These are phyloP conservation scores for Butastur rufipennis DNA, from an alignment of 2,113 vertebrate genomes.

Conservation along the genomic window DNA sequence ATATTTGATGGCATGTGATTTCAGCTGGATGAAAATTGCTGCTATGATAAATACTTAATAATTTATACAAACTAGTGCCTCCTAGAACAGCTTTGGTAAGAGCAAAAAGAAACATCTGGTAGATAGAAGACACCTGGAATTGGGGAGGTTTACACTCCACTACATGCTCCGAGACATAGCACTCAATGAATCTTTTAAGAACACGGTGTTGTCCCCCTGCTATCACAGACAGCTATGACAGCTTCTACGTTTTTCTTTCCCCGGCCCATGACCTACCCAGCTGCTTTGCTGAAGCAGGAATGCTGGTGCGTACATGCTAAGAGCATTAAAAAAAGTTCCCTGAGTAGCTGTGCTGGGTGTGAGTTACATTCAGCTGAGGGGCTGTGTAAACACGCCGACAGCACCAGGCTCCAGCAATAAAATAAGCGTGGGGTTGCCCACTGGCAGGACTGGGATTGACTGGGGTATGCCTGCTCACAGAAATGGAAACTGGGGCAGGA, in stretches of 20 bases:
- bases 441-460: not conserved
- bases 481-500: not conserved
- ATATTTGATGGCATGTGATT: not conserved
- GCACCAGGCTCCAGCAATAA: not conserved
- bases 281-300: not conserved
- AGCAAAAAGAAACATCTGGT: not conserved
- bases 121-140: not conserved
- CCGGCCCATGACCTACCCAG: not conserved
- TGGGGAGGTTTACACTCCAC: not conserved
- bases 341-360: accelerated
- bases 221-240: not conserved
- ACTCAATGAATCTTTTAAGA: not conserved
- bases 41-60: not conserved
- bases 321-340: not conserved
- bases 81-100: not conserved
- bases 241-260: not conserved
- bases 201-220: not conserved
- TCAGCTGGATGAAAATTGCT: not conserved
- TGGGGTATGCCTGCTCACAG: not conserved
- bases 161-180: not conserved
- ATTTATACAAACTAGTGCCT: not conserved
- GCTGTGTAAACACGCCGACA: not conserved
- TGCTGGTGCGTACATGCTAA: not conserved
- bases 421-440: not conserved
- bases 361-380: not conserved